Evolutionary conservation across 2,888 invertebrate species (phyloP).

Genomic region (Monoplex corrugatus): DNA sequence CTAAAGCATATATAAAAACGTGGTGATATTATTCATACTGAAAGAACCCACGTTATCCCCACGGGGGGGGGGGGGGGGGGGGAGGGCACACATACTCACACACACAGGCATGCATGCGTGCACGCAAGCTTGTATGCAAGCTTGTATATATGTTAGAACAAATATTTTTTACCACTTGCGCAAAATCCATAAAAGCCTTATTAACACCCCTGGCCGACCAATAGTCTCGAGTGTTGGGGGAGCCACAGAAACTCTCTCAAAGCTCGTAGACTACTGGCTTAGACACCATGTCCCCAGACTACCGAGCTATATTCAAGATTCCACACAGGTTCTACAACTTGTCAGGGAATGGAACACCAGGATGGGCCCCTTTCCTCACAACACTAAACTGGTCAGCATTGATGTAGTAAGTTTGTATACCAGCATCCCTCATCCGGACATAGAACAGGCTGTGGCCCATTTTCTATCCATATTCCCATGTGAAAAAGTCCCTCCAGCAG

Average conservation of each 20-base stretch:
- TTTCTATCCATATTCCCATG: too few species aligned
- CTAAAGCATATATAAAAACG: too few species aligned
- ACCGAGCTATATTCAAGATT: constrained; percentile 19
- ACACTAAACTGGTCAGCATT: neutral
- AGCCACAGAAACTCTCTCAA: neutral
- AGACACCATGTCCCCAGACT: neutral
- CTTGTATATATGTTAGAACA: neutral
- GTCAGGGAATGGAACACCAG: neutral
- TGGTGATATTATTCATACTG: too few species aligned
- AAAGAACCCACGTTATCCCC: too few species aligned
- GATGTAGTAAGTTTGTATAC: neutral
- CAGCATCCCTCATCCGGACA: neutral
- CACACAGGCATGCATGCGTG: too few species aligned
- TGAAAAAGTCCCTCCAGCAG: neutral
- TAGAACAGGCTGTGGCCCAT: neutral
- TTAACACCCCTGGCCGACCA: neutral
- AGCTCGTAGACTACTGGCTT: neutral
- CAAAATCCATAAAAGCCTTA: neutral
- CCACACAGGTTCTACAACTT: neutral
- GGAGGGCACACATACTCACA: too few species aligned
- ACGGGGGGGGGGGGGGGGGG: too few species aligned
- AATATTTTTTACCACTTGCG: neutral
- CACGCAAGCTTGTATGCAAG: neutral
- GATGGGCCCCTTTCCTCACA: neutral
- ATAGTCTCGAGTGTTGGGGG: neutral